Evolutionary conservation across 2,797 vertebrate genomes (phyloP), one percentile per base, ranked within the genome.

Genomic region (Bovichtus variegatus): DNA sequence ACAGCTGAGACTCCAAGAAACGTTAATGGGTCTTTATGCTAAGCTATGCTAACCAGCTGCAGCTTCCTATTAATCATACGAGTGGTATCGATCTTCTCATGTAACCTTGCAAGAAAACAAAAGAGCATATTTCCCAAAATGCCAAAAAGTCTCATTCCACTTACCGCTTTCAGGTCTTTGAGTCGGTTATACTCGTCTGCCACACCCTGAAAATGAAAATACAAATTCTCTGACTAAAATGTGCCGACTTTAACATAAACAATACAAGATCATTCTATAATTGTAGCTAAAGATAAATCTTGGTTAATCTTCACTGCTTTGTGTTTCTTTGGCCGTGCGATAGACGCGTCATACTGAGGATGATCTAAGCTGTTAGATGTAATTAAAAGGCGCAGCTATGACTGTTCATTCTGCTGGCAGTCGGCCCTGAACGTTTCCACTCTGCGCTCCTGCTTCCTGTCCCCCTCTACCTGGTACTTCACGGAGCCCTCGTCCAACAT

Each of bases 131-230:
- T 43, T 41, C 12, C 15, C 21, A 43, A 46, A 67, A 57, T 18
- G 16, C 11, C 1, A 4, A 58, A 50, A 40, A 18, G 64, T 71
- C 9, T 38, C 10, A 21, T 51, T 62, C 43, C 55, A 86, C 95
- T 95, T 85, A 97, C 97, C 89, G 68, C 89, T 85, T 97, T 97
- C 0, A 95, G 78, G 50, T 95, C 95, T 89, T 96, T 97, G 51
- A 97, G 93, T 55, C 93, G 87, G 85, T 96, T 96, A 82, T 96
- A 97, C 61, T 97, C 96, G 58, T 96, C 96, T 0, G 95, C 95
- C 1, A 96, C 93, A 3, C 93, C 96, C 97, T 97, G 82, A 16
- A 27, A 87, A 78, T 2, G 25, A 25, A 70, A 75, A 76, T 6
- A 66, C 1, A 75, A 11, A 58, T 11, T 2, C 7, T 51, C 0